Evolutionary conservation across 1,140 invertebrate genomes (phyloP), one percentile per base, ranked within the genome.

Genomic region (Globodera rostochiensis): DNA sequence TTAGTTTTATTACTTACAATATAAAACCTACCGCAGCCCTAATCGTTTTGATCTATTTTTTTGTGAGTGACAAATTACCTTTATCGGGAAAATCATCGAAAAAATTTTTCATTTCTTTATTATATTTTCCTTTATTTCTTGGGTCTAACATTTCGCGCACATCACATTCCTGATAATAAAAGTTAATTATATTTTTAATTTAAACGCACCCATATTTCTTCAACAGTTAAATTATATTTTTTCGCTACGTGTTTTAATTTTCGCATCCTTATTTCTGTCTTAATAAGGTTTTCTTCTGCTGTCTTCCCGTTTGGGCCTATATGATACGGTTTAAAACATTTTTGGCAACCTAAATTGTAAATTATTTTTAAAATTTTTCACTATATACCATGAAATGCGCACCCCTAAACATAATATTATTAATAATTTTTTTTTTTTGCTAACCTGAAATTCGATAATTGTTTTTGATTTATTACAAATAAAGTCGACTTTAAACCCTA

Each of bases 81-180:
- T 21, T 21, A 11, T 66, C 75, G 45, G 25, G 11, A 3, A 21
- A 60, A 8, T 73, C 47, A 9, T 77, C 50, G n/a, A 77, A 77
- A 67, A 47, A 47, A 0, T 25, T 75, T 21, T 73, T 77, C 75
- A 77, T 77, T 77, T 77, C 75, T 21, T 25, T 77, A 11, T 77
- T 73, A 19, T 60, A 49, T 7, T n/a, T n/a, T 53, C 9, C 15
- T 9, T 53, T 15, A 53, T 53, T 53, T 53, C 15, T 53, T 53
- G 9, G 53, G 15, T 53, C 15, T 47, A 77, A 36, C 76, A 77
- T 77, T 21, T 9, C 8, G 19, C 15, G 47, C 9, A 77, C 25
- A 9, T 77, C 71, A 11, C 69, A 73, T 67, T 77, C 76, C 76
- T 67, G 11, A 6, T 6, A 8, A 77, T 11, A 11, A 53, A 6